These are phyloP conservation scores for Dasypolia templi DNA, from an alignment of 2,888 invertebrate species.

Conservation along the genomic window DNA sequence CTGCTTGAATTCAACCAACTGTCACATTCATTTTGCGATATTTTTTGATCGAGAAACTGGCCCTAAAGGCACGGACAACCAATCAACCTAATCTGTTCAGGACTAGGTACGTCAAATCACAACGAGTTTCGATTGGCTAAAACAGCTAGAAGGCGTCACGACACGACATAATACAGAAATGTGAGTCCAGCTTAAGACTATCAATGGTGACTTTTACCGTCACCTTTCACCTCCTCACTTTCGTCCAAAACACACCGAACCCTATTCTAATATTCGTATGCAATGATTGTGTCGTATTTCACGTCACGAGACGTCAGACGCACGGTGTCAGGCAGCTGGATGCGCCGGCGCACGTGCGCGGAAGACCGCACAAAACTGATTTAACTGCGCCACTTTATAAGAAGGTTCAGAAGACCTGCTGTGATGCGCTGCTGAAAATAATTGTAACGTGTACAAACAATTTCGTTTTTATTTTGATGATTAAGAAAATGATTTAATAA, in stretches of 20 bases:
- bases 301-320: slow-evolving; percentile 39
- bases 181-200: no score
- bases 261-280: slow-evolving; percentile 20
- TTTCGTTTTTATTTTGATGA: neutral
- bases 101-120: no score
- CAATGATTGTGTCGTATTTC: slow-evolving; percentile 59
- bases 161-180: no score
- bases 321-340: slow-evolving; percentile 55
- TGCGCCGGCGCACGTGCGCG: slow-evolving; percentile 60
- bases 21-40: no score
- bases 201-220: neutral
- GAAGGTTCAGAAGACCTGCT: slow-evolving; percentile 26
- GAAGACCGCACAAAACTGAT: slow-evolving; percentile 54
- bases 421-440: neutral
- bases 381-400: slow-evolving; percentile 25
- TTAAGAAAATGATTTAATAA: neutral
- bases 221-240: slow-evolving; percentile 11
- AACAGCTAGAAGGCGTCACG: no score
- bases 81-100: no score
- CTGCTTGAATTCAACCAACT: no score
- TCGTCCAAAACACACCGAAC: slow-evolving; percentile 22
- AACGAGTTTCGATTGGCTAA: no score
- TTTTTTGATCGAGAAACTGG: no score
- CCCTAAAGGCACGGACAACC: no score
- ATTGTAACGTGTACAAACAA: neutral